phyloP scores from a whole-genome alignment of 1,140 invertebrate genomes.

The Pantala flavescens region DNA sequence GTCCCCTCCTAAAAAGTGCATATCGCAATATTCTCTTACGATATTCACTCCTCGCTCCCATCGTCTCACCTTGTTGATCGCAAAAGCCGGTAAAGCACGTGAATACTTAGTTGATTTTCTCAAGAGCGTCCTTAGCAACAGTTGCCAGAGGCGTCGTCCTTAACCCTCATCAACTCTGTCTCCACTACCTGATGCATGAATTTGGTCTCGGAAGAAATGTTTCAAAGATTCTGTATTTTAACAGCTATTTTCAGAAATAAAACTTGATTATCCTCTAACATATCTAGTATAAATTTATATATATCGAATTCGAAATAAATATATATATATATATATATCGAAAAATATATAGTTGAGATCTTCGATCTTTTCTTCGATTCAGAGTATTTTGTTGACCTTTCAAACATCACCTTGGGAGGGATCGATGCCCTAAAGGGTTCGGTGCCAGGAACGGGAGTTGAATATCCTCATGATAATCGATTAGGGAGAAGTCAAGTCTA shows the following conservation, averaged over 20 bases:
- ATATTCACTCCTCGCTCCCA: not conserved
- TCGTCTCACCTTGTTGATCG: not conserved
- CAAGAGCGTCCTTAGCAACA: not conserved
- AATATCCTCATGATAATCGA: too few relatives aligned
- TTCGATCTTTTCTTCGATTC: too few relatives aligned
- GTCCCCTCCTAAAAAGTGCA: not conserved
- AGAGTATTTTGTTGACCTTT: too few relatives aligned
- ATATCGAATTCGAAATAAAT: not conserved
- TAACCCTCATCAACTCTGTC: not conserved
- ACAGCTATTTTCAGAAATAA: not conserved
- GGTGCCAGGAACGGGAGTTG: too few relatives aligned
- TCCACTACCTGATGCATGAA: not conserved
- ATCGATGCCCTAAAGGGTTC: too few relatives aligned
- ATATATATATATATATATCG: not conserved
- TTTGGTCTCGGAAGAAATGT: not conserved
- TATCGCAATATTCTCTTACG: not conserved
- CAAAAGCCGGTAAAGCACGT: not conserved
- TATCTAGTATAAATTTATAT: not conserved
- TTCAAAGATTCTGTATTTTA: not conserved
- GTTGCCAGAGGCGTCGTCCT: not conserved
- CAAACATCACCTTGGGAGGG: too few relatives aligned
- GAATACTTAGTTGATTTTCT: not conserved
- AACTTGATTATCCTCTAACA: not conserved
- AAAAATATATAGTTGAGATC: too few relatives aligned
- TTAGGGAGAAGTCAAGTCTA: too few relatives aligned